Evolutionary conservation across 2,888 invertebrate species (phyloP), one percentile per base, ranked within the genome.

Genomic region (Philonicus albiceps): DNA sequence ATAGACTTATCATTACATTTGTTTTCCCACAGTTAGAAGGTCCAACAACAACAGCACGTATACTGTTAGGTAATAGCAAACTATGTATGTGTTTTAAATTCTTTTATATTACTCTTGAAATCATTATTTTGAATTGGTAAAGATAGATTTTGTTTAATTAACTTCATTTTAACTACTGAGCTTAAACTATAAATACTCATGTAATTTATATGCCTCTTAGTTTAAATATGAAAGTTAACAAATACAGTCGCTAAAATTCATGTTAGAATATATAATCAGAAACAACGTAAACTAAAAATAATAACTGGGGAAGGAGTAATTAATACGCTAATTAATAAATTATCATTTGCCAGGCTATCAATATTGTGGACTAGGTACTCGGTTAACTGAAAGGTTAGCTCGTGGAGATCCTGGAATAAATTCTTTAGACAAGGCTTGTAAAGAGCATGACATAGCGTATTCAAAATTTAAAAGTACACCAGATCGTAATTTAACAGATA

Each of bases 11-110:
- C 86, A 91, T 88, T 5, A 90, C 88, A 87, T 91, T 91, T 5
- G 91, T 91, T 89, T 92, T 92, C 1, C 91, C 91, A 88, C 90
- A 91, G 85, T 90, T 90, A n/a, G 90, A 90, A 55, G 90, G 90
- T 11, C 91, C 91, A 13, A 89, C 88, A 86, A 91, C 89, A 22
- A 91, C 73, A 13, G 86, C 88, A 72, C 88, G 76, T 75, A 89
- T 88, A 49, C 87, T 86, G 85, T 88, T 88, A 40, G 91, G 90
- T 74, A 91, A 88, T 86, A 91, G 86, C 16, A 87, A 78, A 22
- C 90, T 88, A 88, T 91, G 90, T n/a, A n/a, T n/a, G n/a, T 87
- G 86, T 88, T 55, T 72, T 72, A 34, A 34, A 7, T 11, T 72
- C 3, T 0, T 72, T 72, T 72, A 8, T 72, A 11, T 72, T 16